phyloP scores from a whole-genome alignment of 2,797 vertebrate species.

The Erpetoichthys calabaricus region DNA sequence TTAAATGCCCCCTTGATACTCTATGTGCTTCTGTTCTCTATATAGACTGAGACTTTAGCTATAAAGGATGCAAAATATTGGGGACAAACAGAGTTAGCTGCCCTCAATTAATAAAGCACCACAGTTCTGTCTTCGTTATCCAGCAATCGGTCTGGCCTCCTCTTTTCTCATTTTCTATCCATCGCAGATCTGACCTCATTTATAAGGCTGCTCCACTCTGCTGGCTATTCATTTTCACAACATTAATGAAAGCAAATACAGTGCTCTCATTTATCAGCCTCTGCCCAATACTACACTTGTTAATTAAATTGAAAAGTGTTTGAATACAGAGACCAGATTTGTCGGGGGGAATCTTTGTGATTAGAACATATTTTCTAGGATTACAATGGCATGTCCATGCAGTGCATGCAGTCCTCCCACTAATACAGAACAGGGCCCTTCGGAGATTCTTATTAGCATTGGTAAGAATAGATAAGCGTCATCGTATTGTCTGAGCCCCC shows the following conservation, averaged over 20 bases:
- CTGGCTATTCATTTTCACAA: too few relatives aligned
- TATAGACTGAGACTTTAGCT: too few relatives aligned
- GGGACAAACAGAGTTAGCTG: too few relatives aligned
- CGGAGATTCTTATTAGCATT: not conserved
- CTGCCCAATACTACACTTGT: slow-evolving; percentile 7
- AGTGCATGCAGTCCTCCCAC: slow-evolving; percentile 2
- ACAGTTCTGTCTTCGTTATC: too few relatives aligned
- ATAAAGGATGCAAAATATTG: too few relatives aligned
- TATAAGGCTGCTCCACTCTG: too few relatives aligned
- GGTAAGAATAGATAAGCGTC: not conserved
- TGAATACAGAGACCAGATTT: slow-evolving; percentile 7
- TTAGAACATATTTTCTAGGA: slow-evolving; percentile 9
- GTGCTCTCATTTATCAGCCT: not conserved
- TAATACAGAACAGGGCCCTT: slow-evolving; percentile 3
- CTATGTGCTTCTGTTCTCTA: too few relatives aligned
- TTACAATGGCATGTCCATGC: slow-evolving; percentile 3
- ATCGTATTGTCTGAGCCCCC: not conserved
- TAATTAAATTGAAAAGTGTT: slow-evolving; percentile 13
- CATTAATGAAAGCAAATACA: slow-evolving; percentile 2
- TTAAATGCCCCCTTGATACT: too few relatives aligned
- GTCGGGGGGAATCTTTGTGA: not conserved
- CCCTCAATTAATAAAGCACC: too few relatives aligned
- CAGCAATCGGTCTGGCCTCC: too few relatives aligned
- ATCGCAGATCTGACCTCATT: too few relatives aligned
- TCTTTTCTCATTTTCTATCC: too few relatives aligned